Evolutionary conservation across 2,113 vertebrate genomes (phyloP), one percentile per base, ranked within the genome.

Genomic region (Anseranas semipalmata): DNA sequence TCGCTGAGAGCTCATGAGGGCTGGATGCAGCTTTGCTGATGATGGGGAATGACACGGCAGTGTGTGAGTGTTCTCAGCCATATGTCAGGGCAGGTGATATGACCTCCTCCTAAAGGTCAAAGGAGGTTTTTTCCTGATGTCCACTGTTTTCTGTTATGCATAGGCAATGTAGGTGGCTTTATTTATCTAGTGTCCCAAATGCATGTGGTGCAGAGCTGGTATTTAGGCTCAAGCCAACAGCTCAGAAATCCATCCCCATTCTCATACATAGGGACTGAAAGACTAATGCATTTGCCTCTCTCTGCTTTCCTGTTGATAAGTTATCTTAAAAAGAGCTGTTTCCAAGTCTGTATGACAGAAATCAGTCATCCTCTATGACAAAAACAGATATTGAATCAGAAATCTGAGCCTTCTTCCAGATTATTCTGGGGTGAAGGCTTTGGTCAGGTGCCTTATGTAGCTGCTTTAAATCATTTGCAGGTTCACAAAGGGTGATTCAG

Each of bases 71-170:
- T 70, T 50, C 59, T 76, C 15, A 48, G 45, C 10, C 2, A 1
- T 2, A 0, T 20, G 28, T 33, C 59, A 41, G 24, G 25, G 50
- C 9, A 2, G 15, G 25, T 5, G 41, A 66, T 62, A 2, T 13
- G 59, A 32, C 41, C 21, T 6, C 41, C 39, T 58, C 4, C 65
- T 48, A 63, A 73, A 85, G 66, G 28, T 24, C 37, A 15, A 20
- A 50, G 55, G 50, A 80, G 10, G 28, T 53, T 66, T 32, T 32
- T 89, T 32, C 46, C 39, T 62, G 5, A 50, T n/a, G 6, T 22
- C 28, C 48, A 41, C 37, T 6, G 7, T 74, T 74, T 88, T 67
- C 72, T 79, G 50, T 73, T 66, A 32, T 41, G 59, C 18, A 2
- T 39, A 66, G 80, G 37, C 71, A 68, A 41, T 70, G 22, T 37